A percentile compares a stretch with the other conserved stretches of the same genome.
phyloP scores from a whole-genome alignment of 1,140 invertebrate genomes.

The Drosophila obscura region DNA sequence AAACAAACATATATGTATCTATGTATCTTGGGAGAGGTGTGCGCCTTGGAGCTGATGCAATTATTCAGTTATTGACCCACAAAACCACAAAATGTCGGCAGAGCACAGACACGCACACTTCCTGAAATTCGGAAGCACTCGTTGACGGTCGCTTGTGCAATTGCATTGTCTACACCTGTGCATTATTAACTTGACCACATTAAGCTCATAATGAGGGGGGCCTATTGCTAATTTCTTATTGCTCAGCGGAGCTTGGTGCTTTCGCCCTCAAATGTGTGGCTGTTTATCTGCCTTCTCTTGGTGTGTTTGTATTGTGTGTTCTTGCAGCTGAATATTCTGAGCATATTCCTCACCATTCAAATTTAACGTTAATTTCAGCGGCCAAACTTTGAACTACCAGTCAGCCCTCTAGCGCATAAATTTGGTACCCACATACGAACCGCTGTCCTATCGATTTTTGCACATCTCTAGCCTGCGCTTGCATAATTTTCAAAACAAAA shows the following conservation, averaged over 20 bases:
- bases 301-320: not conserved
- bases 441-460: no score
- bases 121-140: not conserved
- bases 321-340: no score
- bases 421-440: no score
- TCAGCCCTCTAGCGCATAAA: no score
- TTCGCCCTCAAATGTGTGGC: slow-evolving; percentile 56
- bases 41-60: slow-evolving; percentile 37
- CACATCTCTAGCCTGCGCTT: slow-evolving; percentile 3
- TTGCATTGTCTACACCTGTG: slow-evolving; percentile 57
- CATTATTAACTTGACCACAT: slow-evolving; percentile 75
- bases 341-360: no score
- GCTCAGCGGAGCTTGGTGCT: slow-evolving; percentile 27
- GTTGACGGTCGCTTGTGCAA: slow-evolving; percentile 2
- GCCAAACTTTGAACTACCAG: no score
- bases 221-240: slow-evolving; percentile 49
- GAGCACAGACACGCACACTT: slow-evolving; percentile 2
- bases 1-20: not conserved
- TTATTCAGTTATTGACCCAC: slow-evolving; percentile 78
- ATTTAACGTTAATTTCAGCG: no score
- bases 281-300: slow-evolving; percentile 27
- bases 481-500: slow-evolving; percentile 60
- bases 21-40: not conserved
- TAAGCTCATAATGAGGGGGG: slow-evolving; percentile 75
- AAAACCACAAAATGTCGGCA: slow-evolving; percentile 69